Base-by-base conservation (phyloP, 2,797 vertebrate genomes). In the Gymnothorax reevesii region DNA sequence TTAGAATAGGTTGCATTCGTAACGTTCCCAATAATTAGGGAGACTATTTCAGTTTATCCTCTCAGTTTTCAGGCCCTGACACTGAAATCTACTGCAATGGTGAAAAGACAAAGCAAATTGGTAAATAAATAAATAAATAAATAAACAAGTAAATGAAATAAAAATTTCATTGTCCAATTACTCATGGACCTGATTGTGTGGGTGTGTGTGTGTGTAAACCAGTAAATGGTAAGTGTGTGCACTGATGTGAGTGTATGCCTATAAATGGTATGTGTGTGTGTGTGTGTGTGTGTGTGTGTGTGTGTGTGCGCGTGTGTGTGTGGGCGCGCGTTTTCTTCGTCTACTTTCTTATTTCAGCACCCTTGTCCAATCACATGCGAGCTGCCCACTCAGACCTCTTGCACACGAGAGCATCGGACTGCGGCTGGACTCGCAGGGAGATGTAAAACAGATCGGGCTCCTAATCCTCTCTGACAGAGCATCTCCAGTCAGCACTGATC, bases 401-500 rank as follows among this genome's bases (percentile, higher is more conserved):
- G 17, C 13, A 33, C 49, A 12, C 0, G 71, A 75, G 17, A 33
- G 49, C 27, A 75, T 7, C 33, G 6, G 13, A 75, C 15, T 42
- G 33, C 15, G 25, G 12, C 27, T 4, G 12, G 71, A 49, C 2
- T 25, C 66, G 10, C 66, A 9, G 22, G n/a, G 7, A 69, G 22
- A 69, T n/a, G n/a, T 57, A 22, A 82, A 82, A n/a, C 22, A 33
- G 17, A 52, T 57, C 3, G 2, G 20, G 7, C 6, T 3, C 17
- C 7, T 80, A 64, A 80, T 80, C 85, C 75, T 22, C 79, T 83
- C 60, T 54, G n/a, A 82, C 83, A 84, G n/a, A 66, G 52, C 3
- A 42, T 52, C 60, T 27, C 7, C 12, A 64, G 83, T 9, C 64
- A 87, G 82, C 69, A 20, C 42, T 55, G 75, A 60, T 52, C 6